Evolutionary conservation across 2,113 vertebrate species (phyloP).

Genomic region (Prinia subflava): DNA sequence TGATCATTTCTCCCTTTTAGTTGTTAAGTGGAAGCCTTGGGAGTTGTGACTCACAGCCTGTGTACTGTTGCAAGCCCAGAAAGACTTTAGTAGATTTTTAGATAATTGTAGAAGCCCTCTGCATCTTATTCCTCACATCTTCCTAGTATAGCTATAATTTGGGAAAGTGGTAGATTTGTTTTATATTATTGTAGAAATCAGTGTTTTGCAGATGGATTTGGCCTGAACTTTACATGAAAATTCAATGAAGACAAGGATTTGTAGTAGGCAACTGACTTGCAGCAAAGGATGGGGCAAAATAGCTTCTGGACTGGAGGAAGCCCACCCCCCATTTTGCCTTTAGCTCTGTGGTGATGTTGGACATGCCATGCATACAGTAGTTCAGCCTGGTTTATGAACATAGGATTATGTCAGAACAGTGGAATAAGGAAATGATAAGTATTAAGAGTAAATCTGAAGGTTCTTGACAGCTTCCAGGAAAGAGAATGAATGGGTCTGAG

Average conservation of each 20-base stretch:
- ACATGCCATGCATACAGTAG: neutral
- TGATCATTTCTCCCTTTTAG: constrained; percentile 8
- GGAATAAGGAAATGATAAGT: neutral
- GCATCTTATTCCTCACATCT: neutral
- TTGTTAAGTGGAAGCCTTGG: neutral
- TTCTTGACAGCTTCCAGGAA: neutral
- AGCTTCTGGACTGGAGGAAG: neutral
- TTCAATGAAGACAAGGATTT: neutral
- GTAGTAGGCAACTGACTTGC: neutral
- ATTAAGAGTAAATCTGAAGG: neutral
- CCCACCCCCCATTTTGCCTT: neutral
- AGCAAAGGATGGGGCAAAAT: neutral
- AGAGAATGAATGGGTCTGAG: neutral
- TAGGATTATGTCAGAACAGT: neutral
- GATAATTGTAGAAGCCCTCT: neutral
- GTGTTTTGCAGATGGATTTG: neutral
- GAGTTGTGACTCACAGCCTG: constrained; percentile 34
- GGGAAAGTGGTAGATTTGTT: neutral
- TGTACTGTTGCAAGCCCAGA: neutral
- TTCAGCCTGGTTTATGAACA: neutral
- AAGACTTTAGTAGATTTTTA: neutral
- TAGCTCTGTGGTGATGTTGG: neutral
- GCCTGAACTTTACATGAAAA: neutral
- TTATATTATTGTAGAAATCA: neutral
- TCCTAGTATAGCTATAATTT: neutral